Evolutionary conservation across 2,888 invertebrate genomes (phyloP), one percentile per base, ranked within the genome.

Genomic region (Endotricha flammealis): DNA sequence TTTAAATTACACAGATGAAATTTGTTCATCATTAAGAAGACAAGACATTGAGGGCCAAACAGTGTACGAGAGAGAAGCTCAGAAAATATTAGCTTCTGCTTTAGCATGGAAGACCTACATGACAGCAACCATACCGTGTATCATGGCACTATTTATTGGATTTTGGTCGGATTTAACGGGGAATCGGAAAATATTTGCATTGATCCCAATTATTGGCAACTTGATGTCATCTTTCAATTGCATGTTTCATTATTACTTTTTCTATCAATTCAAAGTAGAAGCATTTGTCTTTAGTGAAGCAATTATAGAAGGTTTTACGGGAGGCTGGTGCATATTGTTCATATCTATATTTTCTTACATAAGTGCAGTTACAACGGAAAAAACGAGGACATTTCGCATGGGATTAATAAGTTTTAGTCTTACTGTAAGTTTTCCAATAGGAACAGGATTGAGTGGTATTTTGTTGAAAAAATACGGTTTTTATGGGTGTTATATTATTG

Each of bases 391-490:
- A 0, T 86, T 93, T 29, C 85, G 96, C 35, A 92, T 97, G 58
- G 95, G 95, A 1, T 90, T 96, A 12, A 89, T 95, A 12, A 96
- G 95, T 69, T 91, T 96, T 7, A 93, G 94, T 74, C 88, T 95
- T 42, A 95, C 95, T 4, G 88, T 95, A 12, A 95, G 95, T 0
- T 92, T 95, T 32, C 95, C 96, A 0, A 88, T 96, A n/a, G 97
- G 97, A 0, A 92, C 95, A 81, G 93, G 94, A 0, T 65, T 93
- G 1, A 95, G 95, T 59, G 96, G 96, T 0, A 85, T 94, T 10
- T 71, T 96, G 25, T 58, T 90, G 38, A 89, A 86, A 64, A 86
- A 89, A 55, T 88, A 91, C 25, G 93, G 94, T 0, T 95, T 93
- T 64, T 94, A 94, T 58, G 94, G 94, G 1, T 90, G 93, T 7